Evolutionary conservation across 1,140 invertebrate species (phyloP).

Genomic region (Sipha flava): DNA sequence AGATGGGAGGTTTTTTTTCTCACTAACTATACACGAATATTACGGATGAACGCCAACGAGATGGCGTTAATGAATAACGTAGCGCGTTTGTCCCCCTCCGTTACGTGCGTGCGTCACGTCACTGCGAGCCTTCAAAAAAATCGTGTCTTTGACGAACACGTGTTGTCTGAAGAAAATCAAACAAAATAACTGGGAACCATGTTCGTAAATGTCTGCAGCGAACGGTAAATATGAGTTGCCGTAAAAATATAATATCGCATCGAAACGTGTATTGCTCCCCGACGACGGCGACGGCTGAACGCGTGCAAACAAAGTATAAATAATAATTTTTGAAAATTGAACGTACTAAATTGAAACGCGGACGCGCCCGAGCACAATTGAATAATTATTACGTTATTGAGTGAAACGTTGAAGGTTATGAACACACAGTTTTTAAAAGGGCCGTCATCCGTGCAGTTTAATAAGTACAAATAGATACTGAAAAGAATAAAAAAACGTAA

Average conservation of each 20-base stretch:
- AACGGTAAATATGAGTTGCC: neutral
- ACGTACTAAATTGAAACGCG: neutral
- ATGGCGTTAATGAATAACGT: constrained; percentile 25
- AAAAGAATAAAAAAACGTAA: no score
- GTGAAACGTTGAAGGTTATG: neutral
- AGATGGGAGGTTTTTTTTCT: neutral
- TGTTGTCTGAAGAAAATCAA: constrained; percentile 7
- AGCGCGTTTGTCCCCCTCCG: constrained; percentile 12
- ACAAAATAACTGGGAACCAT: neutral
- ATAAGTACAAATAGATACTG: no score
- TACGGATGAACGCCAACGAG: constrained; percentile 11
- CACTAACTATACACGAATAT: neutral
- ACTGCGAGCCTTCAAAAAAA: neutral
- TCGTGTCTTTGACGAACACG: constrained; percentile 10
- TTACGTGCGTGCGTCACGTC: neutral
- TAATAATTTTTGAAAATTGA: neutral
- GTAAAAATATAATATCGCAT: neutral
- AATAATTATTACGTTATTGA: constrained; percentile 4
- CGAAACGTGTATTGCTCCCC: neutral
- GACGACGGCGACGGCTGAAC: neutral
- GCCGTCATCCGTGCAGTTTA: neutral
- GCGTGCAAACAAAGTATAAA: neutral
- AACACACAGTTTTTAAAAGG: neutral
- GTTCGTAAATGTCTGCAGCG: neutral
- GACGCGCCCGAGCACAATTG: neutral